phyloP scores from a whole-genome alignment of 2,797 vertebrate genomes.

The Arctocebus calabarensis region DNA sequence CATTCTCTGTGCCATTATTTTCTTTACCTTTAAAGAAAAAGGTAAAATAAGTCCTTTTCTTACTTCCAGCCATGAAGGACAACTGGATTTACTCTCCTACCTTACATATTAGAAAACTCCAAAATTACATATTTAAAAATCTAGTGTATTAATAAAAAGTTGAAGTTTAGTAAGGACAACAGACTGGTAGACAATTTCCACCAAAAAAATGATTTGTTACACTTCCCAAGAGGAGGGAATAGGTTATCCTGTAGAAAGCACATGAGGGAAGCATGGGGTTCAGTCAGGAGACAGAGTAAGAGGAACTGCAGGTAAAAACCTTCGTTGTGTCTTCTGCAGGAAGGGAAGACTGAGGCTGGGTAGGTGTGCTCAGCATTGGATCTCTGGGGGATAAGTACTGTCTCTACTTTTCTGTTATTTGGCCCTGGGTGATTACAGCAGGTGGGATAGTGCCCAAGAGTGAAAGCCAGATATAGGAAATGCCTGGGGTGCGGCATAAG shows the following conservation, averaged over 20 bases:
- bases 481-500: not conserved
- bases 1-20: not conserved
- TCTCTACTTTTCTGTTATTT: not conserved
- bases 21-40: not conserved
- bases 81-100: not conserved
- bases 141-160: not conserved
- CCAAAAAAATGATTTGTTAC: not conserved
- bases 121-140: not conserved
- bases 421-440: not conserved
- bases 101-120: not conserved
- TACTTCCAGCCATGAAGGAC: not conserved
- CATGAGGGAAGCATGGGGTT: not conserved
- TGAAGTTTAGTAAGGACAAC: not conserved
- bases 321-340: not conserved
- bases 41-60: not conserved
- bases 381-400: not conserved
- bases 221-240: not conserved
- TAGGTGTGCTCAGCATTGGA: not conserved
- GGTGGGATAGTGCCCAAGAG: not conserved
- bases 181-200: not conserved
- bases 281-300: not conserved
- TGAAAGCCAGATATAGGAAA: not conserved
- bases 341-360: not conserved
- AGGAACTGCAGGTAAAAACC: not conserved
- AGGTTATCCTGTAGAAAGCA: rapidly evolving